A percentile compares a stretch with the other conserved stretches of the same genome.
Evolutionary conservation across 2,888 invertebrate species (phyloP).

Genomic region (Drosophila neonasuta): DNA sequence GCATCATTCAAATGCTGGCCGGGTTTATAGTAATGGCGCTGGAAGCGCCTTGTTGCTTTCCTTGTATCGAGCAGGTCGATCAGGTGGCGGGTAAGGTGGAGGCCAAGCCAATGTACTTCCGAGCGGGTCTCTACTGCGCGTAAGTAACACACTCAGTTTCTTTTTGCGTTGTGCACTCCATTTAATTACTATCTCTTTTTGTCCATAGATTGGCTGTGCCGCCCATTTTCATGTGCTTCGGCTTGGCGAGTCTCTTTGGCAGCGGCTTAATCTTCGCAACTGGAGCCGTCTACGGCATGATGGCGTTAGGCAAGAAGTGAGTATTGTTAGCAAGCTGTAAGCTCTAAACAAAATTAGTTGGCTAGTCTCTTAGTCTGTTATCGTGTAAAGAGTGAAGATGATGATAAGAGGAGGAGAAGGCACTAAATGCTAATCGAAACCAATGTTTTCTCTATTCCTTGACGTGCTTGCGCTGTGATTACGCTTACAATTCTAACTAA

Average conservation of each 20-base stretch:
- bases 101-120: conserved; percentile 93
- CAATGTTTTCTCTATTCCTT: conserved; percentile 71
- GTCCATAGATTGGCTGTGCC: conserved; percentile 88
- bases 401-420: conserved; percentile 33
- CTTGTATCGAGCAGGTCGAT: conserved; percentile 97
- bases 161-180: neutral
- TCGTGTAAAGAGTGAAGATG: neutral
- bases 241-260: conserved; percentile 90
- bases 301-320: conserved; percentile 97
- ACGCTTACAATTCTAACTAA: conserved; percentile 54
- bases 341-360: conserved; percentile 11
- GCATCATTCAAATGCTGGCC: conserved; percentile 93
- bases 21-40: conserved; percentile 94
- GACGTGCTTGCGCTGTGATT: conserved; percentile 67
- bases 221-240: conserved; percentile 90
- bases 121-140: conserved; percentile 92
- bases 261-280: conserved; percentile 94
- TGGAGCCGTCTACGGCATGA: conserved; percentile 95
- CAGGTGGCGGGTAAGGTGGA: conserved; percentile 92
- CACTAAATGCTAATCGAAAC: conserved; percentile 62
- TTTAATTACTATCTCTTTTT: conserved; percentile 9
- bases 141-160: conserved; percentile 84
- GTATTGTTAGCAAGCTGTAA: conserved; percentile 80
- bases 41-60: conserved; percentile 98
- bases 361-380: conserved; percentile 38